Conservation (phyloP, 2,888 invertebrate genomes). For the Smittia sp. region DNA sequence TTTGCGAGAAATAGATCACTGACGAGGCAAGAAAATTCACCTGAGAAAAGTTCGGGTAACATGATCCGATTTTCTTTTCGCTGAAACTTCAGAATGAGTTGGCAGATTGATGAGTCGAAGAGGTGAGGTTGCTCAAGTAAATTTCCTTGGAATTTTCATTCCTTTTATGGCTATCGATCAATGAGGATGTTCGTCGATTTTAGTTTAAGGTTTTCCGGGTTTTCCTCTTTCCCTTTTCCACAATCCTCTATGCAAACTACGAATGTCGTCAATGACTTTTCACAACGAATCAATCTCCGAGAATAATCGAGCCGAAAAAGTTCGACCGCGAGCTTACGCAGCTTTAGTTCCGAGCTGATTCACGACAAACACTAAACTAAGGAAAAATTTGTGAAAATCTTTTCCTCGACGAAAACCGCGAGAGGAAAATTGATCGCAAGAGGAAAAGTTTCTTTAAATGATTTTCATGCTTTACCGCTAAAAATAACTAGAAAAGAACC, state of each 20-base stretch:
- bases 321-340: neutral
- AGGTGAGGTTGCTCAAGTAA: too few relatives aligned
- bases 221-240: neutral
- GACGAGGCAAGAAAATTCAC: conserved; percentile 14
- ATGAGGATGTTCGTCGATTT: too few relatives aligned
- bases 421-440: conserved; percentile 12
- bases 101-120: neutral
- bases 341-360: neutral
- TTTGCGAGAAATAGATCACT: neutral
- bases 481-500: conserved; percentile 19
- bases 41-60: conserved; percentile 38
- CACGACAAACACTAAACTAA: conserved; percentile 35
- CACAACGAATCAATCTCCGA: neutral
- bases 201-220: neutral
- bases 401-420: conserved; percentile 10
- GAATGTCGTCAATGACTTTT: neutral
- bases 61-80: conserved; percentile 21
- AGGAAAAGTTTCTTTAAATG: conserved; percentile 23
- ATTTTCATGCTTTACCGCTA: conserved; percentile 34
- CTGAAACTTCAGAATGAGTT: neutral
- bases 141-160: conserved; percentile 21
- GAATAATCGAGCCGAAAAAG: neutral
- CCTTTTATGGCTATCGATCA: conserved; percentile 15
- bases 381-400: conserved; percentile 30
- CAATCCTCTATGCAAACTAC: too few relatives aligned